These are phyloP conservation scores for Papilio dardanus DNA, from an alignment of 1,140 invertebrate genomes.

Conservation along the genomic window DNA sequence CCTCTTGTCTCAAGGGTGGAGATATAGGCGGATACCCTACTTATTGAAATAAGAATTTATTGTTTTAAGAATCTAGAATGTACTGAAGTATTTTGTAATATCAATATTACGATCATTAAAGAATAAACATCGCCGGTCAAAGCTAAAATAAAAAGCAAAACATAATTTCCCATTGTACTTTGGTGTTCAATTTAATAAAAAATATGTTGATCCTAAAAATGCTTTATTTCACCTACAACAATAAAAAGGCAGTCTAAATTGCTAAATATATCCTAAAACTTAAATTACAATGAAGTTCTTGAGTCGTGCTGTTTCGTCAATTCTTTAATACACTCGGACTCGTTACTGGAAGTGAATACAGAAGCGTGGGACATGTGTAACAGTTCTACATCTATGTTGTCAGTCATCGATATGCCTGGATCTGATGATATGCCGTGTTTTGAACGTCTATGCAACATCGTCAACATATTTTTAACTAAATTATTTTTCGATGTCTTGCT, in stretches of 20 bases:
- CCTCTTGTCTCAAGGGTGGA: neutral
- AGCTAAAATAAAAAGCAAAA: neutral
- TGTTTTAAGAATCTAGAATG: neutral
- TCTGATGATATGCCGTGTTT: conserved; percentile 57
- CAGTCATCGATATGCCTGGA: conserved; percentile 52
- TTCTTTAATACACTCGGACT: conserved; percentile 47
- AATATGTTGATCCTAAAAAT: neutral
- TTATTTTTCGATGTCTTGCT: conserved; percentile 69
- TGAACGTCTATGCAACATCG: conserved; percentile 53
- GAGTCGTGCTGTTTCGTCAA: conserved; percentile 48
- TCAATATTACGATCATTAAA: neutral
- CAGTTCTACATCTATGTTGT: conserved; percentile 58
- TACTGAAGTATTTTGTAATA: neutral
- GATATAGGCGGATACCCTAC: neutral
- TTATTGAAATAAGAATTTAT: neutral
- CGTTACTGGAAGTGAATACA: conserved; percentile 60
- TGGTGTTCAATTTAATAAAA: neutral
- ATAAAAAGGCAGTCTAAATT: conserved; percentile 29
- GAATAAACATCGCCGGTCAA: too few species aligned
- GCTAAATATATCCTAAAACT: conserved; percentile 33
- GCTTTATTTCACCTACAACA: conserved; percentile 33
- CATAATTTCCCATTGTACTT: neutral
- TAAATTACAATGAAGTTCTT: conserved; percentile 49
- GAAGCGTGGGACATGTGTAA: conserved; percentile 67
- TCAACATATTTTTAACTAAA: conserved; percentile 59